Conservation (phyloP, 2,797 vertebrate species). For the Gambusia yucatana region DNA sequence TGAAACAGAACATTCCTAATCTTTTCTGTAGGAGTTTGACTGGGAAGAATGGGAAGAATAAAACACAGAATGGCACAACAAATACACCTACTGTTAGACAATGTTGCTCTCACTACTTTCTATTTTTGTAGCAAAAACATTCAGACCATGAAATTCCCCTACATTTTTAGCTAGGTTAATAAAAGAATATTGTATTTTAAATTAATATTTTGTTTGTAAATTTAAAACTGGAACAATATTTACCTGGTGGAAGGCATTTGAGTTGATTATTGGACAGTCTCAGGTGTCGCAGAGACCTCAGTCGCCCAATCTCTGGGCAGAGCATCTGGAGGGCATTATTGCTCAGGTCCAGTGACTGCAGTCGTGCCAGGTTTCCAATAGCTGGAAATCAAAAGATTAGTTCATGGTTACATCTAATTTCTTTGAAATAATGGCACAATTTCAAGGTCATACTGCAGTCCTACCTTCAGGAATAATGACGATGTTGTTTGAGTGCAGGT, state of each 20-base stretch:
- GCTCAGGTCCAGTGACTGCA: conserved; percentile 95
- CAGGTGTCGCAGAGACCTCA: conserved; percentile 91
- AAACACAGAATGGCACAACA: too few relatives aligned
- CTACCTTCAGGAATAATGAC: conserved; percentile 95
- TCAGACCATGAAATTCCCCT: neutral
- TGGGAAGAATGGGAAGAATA: too few relatives aligned
- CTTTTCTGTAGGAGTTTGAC: too few relatives aligned
- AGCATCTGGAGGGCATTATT: conserved; percentile 94
- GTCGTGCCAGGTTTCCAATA: conserved; percentile 91
- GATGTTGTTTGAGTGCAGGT: conserved; percentile 98
- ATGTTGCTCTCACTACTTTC: neutral
- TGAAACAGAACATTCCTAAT: too few relatives aligned
- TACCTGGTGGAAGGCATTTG: conserved; percentile 92
- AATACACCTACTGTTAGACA: neutral
- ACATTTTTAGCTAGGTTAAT: neutral
- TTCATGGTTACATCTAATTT: neutral
- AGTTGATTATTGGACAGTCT: conserved; percentile 94
- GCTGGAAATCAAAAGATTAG: conserved; percentile 75
- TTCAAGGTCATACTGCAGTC: conserved; percentile 14
- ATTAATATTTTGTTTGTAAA: neutral
- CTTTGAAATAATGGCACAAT: neutral
- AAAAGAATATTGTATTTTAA: neutral
- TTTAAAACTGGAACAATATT: neutral
- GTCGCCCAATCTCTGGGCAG: conserved; percentile 94
- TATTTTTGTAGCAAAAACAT: neutral